Evolutionary conservation across 2,113 vertebrate species (phyloP).

Genomic region (Anthoscopus minutus): DNA sequence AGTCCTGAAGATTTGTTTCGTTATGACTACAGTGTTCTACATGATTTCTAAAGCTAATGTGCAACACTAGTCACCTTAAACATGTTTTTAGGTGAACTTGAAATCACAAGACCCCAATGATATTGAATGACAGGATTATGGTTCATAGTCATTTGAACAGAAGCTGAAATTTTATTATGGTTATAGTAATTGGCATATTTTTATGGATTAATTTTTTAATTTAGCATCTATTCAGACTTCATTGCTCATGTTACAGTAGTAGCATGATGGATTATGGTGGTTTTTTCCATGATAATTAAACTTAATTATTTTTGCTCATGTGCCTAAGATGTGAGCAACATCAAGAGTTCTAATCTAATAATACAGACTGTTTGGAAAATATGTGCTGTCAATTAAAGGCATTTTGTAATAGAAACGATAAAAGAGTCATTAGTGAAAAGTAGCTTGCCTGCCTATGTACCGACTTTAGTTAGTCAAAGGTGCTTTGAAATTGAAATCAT

Average conservation of each 20-base stretch:
- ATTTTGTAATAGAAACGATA: constrained; percentile 65
- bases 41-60: not conserved
- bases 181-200: constrained; percentile 60
- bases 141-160: not conserved
- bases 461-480: constrained; percentile 68
- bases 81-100: not conserved
- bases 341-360: constrained; percentile 68
- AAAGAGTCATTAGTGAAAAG: constrained; percentile 69
- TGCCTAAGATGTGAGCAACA: constrained; percentile 61
- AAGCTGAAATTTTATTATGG: constrained; percentile 37
- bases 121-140: not conserved
- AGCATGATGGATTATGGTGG: constrained; percentile 62
- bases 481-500: constrained; percentile 67
- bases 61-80: not conserved
- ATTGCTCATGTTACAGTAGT: not conserved
- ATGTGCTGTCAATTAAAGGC: constrained; percentile 63
- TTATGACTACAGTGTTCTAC: not conserved
- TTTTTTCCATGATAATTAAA: constrained; percentile 69
- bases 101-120: not conserved
- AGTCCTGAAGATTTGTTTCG: not conserved
- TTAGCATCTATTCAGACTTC: constrained; percentile 26
- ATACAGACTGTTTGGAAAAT: constrained; percentile 64
- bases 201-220: constrained; percentile 62
- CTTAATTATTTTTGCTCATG: constrained; percentile 69
- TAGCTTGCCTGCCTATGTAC: constrained; percentile 27